Percentiles rank a stretch among this genome's conserved stretches.
Evolutionary conservation across 2,797 vertebrate species (phyloP).

Genomic region (Geotrypetes seraphini): DNA sequence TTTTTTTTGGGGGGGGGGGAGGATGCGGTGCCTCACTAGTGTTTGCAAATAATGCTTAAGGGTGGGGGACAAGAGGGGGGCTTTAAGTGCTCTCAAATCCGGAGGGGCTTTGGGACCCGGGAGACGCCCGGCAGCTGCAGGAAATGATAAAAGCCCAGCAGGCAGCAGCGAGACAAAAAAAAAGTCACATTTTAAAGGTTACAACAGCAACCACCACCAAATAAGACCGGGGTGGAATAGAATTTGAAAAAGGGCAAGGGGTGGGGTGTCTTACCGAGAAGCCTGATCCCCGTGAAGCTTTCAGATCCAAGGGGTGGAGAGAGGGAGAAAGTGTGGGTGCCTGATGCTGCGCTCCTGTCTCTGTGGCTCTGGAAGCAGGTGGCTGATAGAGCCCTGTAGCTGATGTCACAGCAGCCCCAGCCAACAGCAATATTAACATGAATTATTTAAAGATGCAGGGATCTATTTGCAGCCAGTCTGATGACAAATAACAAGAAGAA

Average conservation of each 20-base stretch:
- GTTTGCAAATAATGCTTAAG: too few species aligned
- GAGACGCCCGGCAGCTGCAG: slow-evolving; percentile 4
- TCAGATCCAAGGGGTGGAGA: not conserved
- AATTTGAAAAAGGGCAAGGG: too few species aligned
- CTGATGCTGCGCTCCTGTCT: not conserved
- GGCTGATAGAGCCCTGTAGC: slow-evolving; percentile 19
- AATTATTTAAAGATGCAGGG: slow-evolving; percentile 30
- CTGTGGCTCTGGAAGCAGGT: slow-evolving; percentile 21
- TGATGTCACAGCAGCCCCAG: slow-evolving; percentile 23
- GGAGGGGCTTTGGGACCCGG: slow-evolving; percentile 13
- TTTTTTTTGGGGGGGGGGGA: too few species aligned
- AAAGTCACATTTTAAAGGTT: too few species aligned
- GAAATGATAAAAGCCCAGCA: not conserved
- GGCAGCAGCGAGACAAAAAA: not conserved
- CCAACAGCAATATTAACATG: slow-evolving; percentile 17
- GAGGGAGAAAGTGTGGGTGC: not conserved
- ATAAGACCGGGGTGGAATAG: not conserved
- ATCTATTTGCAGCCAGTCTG: slow-evolving; percentile 13
- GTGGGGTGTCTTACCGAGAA: slow-evolving; percentile 7
- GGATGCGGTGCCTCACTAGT: too few species aligned
- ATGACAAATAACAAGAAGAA: too few species aligned
- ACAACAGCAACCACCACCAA: too few species aligned
- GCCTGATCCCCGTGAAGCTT: not conserved
- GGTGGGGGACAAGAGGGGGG: too few species aligned
- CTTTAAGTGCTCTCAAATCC: too few species aligned